phyloP scores from a whole-genome alignment of 2,797 vertebrate species.

The Artibeus lituratus region DNA sequence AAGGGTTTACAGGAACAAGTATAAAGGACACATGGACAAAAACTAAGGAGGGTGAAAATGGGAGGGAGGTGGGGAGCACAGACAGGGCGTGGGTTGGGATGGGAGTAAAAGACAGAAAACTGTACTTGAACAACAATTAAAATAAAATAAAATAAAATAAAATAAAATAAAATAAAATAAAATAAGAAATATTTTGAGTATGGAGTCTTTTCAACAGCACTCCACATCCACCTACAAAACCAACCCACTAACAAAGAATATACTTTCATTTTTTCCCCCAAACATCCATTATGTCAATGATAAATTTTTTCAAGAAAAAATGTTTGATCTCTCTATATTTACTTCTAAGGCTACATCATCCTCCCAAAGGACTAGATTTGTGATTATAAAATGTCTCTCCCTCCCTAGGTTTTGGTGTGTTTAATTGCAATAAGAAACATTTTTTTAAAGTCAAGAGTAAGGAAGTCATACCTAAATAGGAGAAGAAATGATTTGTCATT shows the following conservation, averaged over 20 bases:
- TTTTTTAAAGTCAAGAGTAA: not conserved
- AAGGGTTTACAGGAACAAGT: too few species aligned
- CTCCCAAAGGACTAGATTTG: not conserved
- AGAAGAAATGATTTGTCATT: not conserved
- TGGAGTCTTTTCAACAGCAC: not conserved
- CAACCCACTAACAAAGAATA: not conserved
- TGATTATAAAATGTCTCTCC: not conserved
- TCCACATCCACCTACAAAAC: not conserved
- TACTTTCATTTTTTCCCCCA: not conserved
- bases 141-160: too few species aligned
- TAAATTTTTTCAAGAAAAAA: constrained; percentile 8
- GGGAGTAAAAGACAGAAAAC: too few species aligned
- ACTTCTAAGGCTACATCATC: not conserved
- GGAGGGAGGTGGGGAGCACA: too few species aligned
- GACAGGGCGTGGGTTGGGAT: too few species aligned
- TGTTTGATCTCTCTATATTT: not conserved
- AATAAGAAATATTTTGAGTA: not conserved
- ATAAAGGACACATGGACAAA: too few species aligned
- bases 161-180: too few species aligned
- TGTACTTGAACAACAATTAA: too few species aligned
- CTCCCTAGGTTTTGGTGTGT: not conserved
- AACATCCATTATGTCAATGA: not conserved
- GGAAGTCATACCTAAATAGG: not conserved
- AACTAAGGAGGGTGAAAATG: too few species aligned
- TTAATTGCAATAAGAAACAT: not conserved